Conservation (phyloP, 2,797 vertebrate genomes). For the Sebastes hopkinsi region DNA sequence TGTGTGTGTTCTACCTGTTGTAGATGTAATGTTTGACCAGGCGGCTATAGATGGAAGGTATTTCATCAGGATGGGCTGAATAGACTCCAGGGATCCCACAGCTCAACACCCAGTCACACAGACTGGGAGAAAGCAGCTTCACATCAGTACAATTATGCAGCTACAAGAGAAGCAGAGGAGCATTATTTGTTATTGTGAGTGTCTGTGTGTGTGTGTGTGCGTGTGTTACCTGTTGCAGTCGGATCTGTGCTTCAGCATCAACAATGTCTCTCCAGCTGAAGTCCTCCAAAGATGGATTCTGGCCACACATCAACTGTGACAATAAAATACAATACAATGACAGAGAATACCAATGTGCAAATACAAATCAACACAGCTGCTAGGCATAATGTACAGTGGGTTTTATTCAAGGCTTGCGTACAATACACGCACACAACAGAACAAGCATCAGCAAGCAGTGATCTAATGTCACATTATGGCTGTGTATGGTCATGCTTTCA, state of each 20-base stretch:
- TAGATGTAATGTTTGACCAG: constrained; percentile 71
- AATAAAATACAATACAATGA: background rate
- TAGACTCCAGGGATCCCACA: constrained; percentile 71
- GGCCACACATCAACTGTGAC: constrained; percentile 73
- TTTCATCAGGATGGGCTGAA: constrained; percentile 46
- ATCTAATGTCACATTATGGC: no score
- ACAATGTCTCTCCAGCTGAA: constrained; percentile 71
- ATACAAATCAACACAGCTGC: background rate
- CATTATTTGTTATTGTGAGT: background rate
- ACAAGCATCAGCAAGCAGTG: no score
- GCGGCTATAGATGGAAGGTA: constrained; percentile 60
- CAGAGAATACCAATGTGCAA: background rate
- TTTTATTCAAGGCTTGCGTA: background rate
- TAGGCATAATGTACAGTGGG: background rate
- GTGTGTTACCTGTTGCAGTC: constrained; percentile 66
- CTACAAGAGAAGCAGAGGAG: constrained; percentile 24
- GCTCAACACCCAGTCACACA: constrained; percentile 69
- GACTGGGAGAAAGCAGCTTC: constrained; percentile 43
- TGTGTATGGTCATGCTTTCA: no score
- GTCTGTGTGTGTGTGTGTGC: background rate
- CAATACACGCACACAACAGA: no score
- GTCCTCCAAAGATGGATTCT: constrained; percentile 54
- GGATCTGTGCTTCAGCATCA: constrained; percentile 57
- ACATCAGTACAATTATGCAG: constrained; percentile 47
- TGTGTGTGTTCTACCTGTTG: constrained; percentile 48